Base-by-base conservation (phyloP, 2,797 vertebrate genomes). In the Triplophysa yarkandensis region DNA sequence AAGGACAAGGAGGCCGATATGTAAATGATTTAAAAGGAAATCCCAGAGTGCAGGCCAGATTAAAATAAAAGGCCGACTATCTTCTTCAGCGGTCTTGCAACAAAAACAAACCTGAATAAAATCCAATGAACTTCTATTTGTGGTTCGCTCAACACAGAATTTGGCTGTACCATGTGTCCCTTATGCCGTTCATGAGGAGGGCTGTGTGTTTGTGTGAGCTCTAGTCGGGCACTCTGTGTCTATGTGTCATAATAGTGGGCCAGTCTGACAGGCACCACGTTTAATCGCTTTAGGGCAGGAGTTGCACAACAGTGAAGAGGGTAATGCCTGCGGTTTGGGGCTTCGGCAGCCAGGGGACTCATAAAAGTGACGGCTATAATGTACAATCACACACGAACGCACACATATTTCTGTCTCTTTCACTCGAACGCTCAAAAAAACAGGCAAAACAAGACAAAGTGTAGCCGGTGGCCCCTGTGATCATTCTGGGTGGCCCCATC, bases 271-370 rank as follows among this genome's bases (percentile, higher is more conserved):
- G 93, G 91, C 92, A 94, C 92, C 91, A 89, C 81, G 86, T 87
- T 90, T 93, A 92, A 91, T 90, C 86, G 85, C 89, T 86, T 90
- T 85, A 92, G 93, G 89, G 90, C 86, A 90, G 81, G 89, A 92
- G 90, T 91, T 92, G 92, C 93, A 92, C 91, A 93, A 92, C 90
- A 93, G 92, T 92, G 83, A 84, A 89, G 85, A 85, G 89, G 86
- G 91, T 94, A 93, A 93, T 92, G 91, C 88, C 86, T 94, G 93
- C 91, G 93, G 92, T 93, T 94, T 90, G 87, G 90, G 93, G 85
- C 87, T 84, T 88, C 86, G 77, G 92, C 91, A 81, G 87, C 65
- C 77, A 92, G 90, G 67, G 83, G 83, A 78, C 85, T 88, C 72
- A 74, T 89, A 85, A 87, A 87, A 84, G 79, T 66, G 68, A 81